Percentiles rank a stretch among this genome's conserved stretches.
Evolutionary conservation across 2,888 invertebrate species (phyloP).

Genomic region (Nymphalis urticae): DNA sequence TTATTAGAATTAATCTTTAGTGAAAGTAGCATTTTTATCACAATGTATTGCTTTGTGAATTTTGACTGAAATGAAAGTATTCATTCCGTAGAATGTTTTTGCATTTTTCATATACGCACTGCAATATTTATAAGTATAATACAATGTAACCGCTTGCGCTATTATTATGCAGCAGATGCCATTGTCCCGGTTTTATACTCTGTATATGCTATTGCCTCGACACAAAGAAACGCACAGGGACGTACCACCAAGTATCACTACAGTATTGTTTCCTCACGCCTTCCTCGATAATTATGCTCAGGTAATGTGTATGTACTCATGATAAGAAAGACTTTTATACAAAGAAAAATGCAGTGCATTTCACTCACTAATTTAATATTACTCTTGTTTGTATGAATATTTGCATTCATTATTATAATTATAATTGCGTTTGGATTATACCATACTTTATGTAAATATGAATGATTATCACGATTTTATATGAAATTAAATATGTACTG

Average conservation of each 20-base stretch:
- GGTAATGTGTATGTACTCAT: conserved; percentile 16
- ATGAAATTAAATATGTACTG: conserved; percentile 29
- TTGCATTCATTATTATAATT: conserved; percentile 11
- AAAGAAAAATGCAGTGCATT: conserved; percentile 13
- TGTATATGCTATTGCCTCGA: conserved; percentile 37
- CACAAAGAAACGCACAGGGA: conserved; percentile 38
- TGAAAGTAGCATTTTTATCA: conserved; percentile 40
- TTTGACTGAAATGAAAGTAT: conserved; percentile 51
- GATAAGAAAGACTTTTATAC: conserved; percentile 16
- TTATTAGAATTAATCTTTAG: conserved; percentile 37
- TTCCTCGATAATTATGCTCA: neutral
- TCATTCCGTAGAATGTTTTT: conserved; percentile 49
- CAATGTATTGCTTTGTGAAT: conserved; percentile 41
- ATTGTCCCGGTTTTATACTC: conserved; percentile 35
- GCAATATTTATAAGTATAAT: conserved; percentile 14
- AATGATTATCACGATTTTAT: conserved; percentile 26
- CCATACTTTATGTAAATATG: conserved; percentile 33
- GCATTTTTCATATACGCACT: conserved; percentile 34
- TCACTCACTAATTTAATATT: conserved; percentile 13
- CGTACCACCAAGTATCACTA: conserved; percentile 7
- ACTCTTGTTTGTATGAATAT: conserved; percentile 15
- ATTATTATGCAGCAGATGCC: conserved; percentile 15
- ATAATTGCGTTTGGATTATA: conserved; percentile 14
- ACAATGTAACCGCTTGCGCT: conserved; percentile 21
- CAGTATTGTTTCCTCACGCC: conserved; percentile 4